Percentiles rank a stretch among this genome's conserved stretches.
Evolutionary conservation across 2,888 invertebrate genomes (phyloP).

Genomic region (Dorcus hopei): DNA sequence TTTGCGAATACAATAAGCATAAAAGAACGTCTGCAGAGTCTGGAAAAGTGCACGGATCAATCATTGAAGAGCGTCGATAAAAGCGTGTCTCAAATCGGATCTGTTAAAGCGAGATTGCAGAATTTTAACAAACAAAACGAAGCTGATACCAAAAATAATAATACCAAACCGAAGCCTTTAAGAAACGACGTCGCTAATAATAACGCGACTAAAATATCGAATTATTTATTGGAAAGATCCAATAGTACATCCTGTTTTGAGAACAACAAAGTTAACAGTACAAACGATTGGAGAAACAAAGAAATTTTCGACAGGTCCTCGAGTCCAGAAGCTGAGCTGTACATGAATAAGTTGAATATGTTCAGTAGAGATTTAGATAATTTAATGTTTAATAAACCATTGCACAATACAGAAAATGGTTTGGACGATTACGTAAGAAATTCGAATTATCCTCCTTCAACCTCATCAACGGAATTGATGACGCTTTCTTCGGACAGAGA

Average conservation of each 20-base stretch:
- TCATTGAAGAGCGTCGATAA: conserved; percentile 30
- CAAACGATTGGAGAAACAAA: conserved; percentile 25
- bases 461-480: conserved; percentile 59
- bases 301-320: conserved; percentile 45
- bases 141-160: conserved; percentile 26
- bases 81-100: conserved; percentile 17
- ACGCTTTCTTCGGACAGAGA: conserved; percentile 63
- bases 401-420: conserved; percentile 59
- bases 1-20: conserved; percentile 66
- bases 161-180: conserved; percentile 29
- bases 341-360: conserved; percentile 44
- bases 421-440: conserved; percentile 50
- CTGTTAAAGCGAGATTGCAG: conserved; percentile 25
- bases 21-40: conserved; percentile 67
- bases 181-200: conserved; percentile 11
- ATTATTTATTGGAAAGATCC: conserved; percentile 29
- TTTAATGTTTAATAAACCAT: conserved; percentile 34
- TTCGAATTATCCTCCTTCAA: conserved; percentile 54
- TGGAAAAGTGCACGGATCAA: conserved; percentile 65
- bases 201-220: conserved; percentile 33
- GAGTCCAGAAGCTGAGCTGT: conserved; percentile 57
- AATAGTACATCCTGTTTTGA: conserved; percentile 27
- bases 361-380: conserved; percentile 49
- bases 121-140: conserved; percentile 23
- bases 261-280: conserved; percentile 21